Evolutionary conservation across 2,888 invertebrate species (phyloP), one percentile per base, ranked within the genome.

Genomic region (Papilio protenor): DNA sequence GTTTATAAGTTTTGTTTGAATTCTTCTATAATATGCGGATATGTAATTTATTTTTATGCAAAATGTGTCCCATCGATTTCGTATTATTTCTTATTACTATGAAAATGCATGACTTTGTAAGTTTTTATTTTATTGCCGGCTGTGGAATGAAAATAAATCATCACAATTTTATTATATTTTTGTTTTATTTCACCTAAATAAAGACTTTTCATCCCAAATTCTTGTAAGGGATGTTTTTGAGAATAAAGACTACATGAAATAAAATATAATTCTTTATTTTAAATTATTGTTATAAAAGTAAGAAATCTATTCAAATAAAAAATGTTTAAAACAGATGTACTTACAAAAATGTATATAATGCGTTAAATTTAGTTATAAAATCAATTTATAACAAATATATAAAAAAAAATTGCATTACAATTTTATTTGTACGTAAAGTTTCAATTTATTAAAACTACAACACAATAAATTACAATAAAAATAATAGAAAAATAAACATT

Each of bases 111-210:
- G 55, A 69, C 64, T 64, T 55, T 73, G 47, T 66, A 75, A 27
- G n/a, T 85, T 85, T 83, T 82, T 81, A 87, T 88, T 92, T 83
- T 86, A 89, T 91, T 91, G 89, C 90, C 88, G 89, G 90, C 89
- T 92, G 90, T 90, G 89, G 90, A 91, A 89, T 91, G 89, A 89
- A 93, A 2, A 85, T 91, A 93, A 93, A 92, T 90, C 92, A 93
- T 93, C 92, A 93, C 93, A 92, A 92, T 91, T 91, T 91, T 91
- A 90, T 87, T 88, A 85, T 83, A 77, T 77, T 21, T 18, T 83
- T 83, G 80, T 88, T 88, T 90, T 82, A 84, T 87, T 88, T 84
- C 18, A n/a, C 40, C 40, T 27, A 33, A 61, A 61, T 61, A 14
- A n/a, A n/a, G n/a, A 61, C 2, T 8, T 14, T 27, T 8, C 1